Evolutionary conservation across 2,888 invertebrate genomes (phyloP).

Genomic region (Agonopterix subpropinquella): DNA sequence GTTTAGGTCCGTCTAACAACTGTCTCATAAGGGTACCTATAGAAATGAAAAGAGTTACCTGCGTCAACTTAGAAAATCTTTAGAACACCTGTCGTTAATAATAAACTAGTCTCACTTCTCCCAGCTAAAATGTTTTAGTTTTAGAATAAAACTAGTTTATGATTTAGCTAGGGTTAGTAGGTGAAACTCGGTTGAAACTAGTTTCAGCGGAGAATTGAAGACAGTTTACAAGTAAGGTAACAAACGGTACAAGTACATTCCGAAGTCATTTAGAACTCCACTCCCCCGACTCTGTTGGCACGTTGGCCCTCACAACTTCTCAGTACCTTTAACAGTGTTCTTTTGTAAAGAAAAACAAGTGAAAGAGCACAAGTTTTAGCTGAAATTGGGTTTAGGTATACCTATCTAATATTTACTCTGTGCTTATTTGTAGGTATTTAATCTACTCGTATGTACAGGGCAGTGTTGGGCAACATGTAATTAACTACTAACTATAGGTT

Average conservation of each 20-base stretch:
- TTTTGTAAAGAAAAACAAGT: constrained; percentile 3
- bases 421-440: no score
- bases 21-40: constrained; percentile 43
- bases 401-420: no score
- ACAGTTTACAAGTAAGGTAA: constrained; percentile 29
- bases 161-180: constrained; percentile 5
- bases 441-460: no score
- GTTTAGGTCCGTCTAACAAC: constrained; percentile 31
- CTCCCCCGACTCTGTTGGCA: constrained; percentile 17
- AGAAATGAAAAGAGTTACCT: constrained; percentile 26
- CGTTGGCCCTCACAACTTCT: constrained; percentile 3
- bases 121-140: not conserved
- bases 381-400: not conserved
- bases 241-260: constrained; percentile 31
- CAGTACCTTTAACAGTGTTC: constrained; percentile 6
- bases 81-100: not conserved
- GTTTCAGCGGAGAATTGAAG: constrained; percentile 26
- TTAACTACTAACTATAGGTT: no score
- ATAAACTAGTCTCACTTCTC: no score
- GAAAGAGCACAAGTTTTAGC: not conserved
- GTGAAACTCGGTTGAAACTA: constrained; percentile 26
- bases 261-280: constrained; percentile 36
- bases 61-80: no score
- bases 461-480: no score
- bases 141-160: not conserved